These are phyloP conservation scores for Kuschelorhynchus macadamiae DNA, from an alignment of 2,888 invertebrate genomes.

Conservation along the genomic window DNA sequence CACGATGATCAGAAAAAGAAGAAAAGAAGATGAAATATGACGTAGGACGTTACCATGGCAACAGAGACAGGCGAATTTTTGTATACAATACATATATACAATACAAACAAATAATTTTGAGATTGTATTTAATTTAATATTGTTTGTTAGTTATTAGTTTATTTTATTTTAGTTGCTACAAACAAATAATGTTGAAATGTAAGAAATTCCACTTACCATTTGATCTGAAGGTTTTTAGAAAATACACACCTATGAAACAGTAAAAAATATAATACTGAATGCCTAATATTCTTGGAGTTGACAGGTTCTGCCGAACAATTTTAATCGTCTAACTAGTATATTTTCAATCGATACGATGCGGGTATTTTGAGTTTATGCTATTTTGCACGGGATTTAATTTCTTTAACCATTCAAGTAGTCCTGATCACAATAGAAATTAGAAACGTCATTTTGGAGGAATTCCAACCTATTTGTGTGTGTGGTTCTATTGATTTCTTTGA, in stretches of 20 bases:
- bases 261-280: neutral
- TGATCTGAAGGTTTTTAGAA: too few relatives aligned
- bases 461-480: conserved; percentile 52
- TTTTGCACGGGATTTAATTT: conserved; percentile 67
- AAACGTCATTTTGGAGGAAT: too few relatives aligned
- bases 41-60: neutral
- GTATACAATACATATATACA: too few relatives aligned
- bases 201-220: conserved; percentile 2
- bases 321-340: too few relatives aligned
- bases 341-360: conserved; percentile 65
- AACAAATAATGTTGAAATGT: too few relatives aligned
- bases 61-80: too few relatives aligned
- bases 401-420: conserved; percentile 61
- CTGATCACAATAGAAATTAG: conserved; percentile 53
- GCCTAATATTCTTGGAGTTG: conserved; percentile 6
- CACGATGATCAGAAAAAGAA: too few relatives aligned
- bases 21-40: neutral
- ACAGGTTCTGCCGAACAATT: conserved; percentile 41
- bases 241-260: conserved; percentile 13
- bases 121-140: neutral
- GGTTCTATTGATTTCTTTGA: conserved; percentile 56
- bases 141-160: neutral
- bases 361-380: too few relatives aligned
- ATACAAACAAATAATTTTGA: neutral
- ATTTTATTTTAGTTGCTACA: too few relatives aligned